Evolutionary conservation across 53 echinoderm and acorn worm genomes (phyloP).

Genomic region (Crossaster papposus): DNA sequence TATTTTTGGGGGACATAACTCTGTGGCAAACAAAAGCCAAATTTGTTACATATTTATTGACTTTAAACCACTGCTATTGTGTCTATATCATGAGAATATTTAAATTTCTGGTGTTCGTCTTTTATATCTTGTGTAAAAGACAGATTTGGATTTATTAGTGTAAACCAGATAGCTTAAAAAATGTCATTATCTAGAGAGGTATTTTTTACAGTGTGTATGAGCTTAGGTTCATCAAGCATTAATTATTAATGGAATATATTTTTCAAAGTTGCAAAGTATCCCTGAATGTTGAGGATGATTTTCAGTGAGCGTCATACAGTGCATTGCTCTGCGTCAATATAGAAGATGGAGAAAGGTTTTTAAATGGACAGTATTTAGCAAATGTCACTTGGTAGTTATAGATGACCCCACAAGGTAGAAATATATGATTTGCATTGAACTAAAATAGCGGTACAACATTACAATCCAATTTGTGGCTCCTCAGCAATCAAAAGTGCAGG

Average conservation of each 20-base stretch:
- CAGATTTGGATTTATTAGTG: too few species aligned
- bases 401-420: conserved; percentile 14
- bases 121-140: too few species aligned
- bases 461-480: conserved; percentile 10
- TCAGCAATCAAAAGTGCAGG: conserved; percentile 51
- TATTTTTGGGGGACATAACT: background rate
- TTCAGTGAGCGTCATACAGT: background rate
- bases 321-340: background rate
- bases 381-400: background rate
- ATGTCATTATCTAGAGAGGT: too few species aligned
- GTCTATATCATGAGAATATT: too few species aligned
- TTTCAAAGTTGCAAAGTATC: background rate
- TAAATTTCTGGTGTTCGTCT: too few species aligned
- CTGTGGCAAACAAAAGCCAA: background rate
- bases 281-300: background rate
- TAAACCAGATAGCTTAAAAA: too few species aligned
- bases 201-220: too few species aligned
- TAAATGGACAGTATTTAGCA: background rate
- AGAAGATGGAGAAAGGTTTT: background rate
- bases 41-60: background rate
- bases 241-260: too few species aligned
- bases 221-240: too few species aligned
- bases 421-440: conserved; percentile 41
- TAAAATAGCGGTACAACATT: background rate
- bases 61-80: too few species aligned